Conservation (phyloP, 2,888 invertebrate species). For the Alitta virens region DNA sequence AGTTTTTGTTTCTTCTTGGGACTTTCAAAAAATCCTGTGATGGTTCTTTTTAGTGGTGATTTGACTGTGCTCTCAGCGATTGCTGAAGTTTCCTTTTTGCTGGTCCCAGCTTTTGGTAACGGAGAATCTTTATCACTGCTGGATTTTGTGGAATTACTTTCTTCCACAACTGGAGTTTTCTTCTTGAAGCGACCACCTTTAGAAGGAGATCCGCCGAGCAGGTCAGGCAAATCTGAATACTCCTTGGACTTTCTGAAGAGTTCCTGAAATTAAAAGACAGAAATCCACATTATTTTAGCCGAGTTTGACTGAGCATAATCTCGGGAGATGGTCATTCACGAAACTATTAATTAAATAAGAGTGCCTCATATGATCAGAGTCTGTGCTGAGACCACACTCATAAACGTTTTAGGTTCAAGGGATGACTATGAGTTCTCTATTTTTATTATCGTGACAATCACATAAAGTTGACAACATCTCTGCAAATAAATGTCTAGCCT, state of each 20-base stretch:
- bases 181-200: not conserved
- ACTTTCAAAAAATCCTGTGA: not conserved
- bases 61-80: not conserved
- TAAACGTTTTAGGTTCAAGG: no score
- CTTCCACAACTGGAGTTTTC: not conserved
- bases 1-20: not conserved
- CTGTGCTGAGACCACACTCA: no score
- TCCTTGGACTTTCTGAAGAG: slow-evolving; percentile 54
- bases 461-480: no score
- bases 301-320: no score
- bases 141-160: not conserved
- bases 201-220: slow-evolving; percentile 22
- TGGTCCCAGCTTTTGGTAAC: not conserved
- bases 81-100: not conserved
- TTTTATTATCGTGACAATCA: no score
- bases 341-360: no score
- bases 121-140: not conserved
- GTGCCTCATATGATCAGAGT: no score
- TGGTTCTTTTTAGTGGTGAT: not conserved
- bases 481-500: no score
- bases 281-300: no score
- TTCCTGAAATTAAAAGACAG: slow-evolving; percentile 35
- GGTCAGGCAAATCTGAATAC: slow-evolving; percentile 45
- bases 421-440: no score
- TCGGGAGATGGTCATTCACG: no score